Percentiles rank a stretch among this genome's conserved stretches.
Conservation (phyloP, 2,113 vertebrate genomes). For the Sturnus vulgaris region DNA sequence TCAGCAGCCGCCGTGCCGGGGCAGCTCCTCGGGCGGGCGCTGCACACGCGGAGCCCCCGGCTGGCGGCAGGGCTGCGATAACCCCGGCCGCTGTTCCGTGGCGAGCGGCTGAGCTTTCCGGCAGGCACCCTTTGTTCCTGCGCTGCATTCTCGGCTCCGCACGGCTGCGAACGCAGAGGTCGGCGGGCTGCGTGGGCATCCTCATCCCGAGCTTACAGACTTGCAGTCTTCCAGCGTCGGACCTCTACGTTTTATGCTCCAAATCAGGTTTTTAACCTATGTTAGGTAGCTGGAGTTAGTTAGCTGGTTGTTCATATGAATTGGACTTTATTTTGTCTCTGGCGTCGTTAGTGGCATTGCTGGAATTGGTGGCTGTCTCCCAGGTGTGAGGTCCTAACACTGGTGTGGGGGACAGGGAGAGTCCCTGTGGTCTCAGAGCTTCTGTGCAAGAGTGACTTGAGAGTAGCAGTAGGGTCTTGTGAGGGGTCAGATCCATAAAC, state of each 20-base stretch:
- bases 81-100: not conserved
- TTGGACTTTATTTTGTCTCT: not conserved
- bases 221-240: not conserved
- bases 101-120: not conserved
- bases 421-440: not conserved
- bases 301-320: rapidly evolving
- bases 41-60: not conserved
- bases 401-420: not conserved
- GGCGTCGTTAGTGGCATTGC: not conserved
- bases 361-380: not conserved
- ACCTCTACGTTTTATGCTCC: not conserved
- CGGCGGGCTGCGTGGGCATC: rapidly evolving
- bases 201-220: not conserved
- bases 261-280: not conserved
- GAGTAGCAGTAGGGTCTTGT: not conserved
- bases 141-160: rapidly evolving
- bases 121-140: rapidly evolving
- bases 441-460: rapidly evolving
- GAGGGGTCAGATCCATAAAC: not conserved
- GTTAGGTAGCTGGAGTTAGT: not conserved
- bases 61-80: rapidly evolving
- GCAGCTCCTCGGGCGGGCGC: not conserved
- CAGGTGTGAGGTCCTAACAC: not conserved
- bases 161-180: rapidly evolving
- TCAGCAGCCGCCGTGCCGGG: not conserved